Conservation (phyloP, 2,113 vertebrate genomes). For the Bubo blakistoni region DNA sequence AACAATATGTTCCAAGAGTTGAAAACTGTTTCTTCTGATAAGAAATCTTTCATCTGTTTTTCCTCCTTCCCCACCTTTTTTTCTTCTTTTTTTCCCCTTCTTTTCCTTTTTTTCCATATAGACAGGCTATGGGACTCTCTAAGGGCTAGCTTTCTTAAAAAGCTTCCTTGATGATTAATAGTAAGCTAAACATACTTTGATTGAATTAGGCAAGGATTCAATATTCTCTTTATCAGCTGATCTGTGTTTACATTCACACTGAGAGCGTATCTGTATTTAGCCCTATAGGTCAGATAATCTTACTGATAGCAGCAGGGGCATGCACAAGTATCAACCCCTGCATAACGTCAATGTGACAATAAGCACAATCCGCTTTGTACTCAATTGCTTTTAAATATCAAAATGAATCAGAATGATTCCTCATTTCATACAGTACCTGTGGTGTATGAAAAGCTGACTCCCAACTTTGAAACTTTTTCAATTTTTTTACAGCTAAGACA, state of each 20-base stretch:
- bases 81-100: rapidly evolving
- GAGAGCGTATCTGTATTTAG: not conserved
- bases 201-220: not conserved
- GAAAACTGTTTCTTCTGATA: not conserved
- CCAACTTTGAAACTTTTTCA: not conserved
- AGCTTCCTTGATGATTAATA: not conserved
- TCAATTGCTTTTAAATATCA: not conserved
- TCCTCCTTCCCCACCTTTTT: not conserved
- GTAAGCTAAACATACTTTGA: not conserved
- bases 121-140: not conserved
- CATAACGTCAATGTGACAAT: not conserved
- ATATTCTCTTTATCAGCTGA: not conserved
- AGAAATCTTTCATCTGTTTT: not conserved
- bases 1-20: not conserved
- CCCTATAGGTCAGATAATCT: not conserved
- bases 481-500: not conserved
- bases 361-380: not conserved
- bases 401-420: not conserved
- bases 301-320: not conserved
- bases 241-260: not conserved
- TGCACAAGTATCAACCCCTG: not conserved
- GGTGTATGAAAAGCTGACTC: not conserved
- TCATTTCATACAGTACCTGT: not conserved
- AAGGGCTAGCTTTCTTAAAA: not conserved
- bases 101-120: not conserved